Base-by-base conservation (phyloP, 2,888 invertebrate species). In the Phyllotreta cruciferae region DNA sequence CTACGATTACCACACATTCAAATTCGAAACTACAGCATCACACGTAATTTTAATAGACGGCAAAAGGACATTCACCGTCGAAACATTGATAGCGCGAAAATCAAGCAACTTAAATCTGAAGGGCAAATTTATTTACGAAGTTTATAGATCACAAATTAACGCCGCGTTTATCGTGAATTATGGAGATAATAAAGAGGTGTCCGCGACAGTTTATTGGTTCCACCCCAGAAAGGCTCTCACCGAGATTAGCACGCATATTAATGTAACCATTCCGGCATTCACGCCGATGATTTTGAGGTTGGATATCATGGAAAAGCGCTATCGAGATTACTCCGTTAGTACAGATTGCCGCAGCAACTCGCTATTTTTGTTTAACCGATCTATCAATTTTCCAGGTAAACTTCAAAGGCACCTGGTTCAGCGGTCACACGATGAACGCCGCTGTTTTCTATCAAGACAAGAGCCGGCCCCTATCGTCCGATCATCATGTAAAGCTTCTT, bases 331-430 rank as follows among this genome's bases (percentile, higher is more conserved):
- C 75, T 88, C 89, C 79, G 91, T 90, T 79, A 82, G 83, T 80
- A 68, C 60, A 34, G 14, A 11, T 52, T 37, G 1, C 47, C 14
- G 42, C 8, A 34, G 3, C 9, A 54, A 11, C 6, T 14, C 38
- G 13, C 10, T 47, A 38, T 4, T 24, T 39, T 50, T 34, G 6
- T 39, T 54, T n/a, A 14, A 35, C 3, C 45, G 14, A 45, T 66
- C 14, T 45, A 24, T n/a, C 3, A 34, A 47, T 63, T 73, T 70
- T 68, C 53, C 64, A 91, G 91, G 82, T 92, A 34, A 88, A 90
- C 71, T 83, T 91, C 41, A 84, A 84, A 35, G 92, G 91, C 0
- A 85, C 90, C 0, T 93, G 93, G 93, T 93, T 93, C 77, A 92
- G 91, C 49, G 92, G 91, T 0, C 87, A 89, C 67, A 89, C 87